phyloP scores from a whole-genome alignment of 2,113 vertebrate species.

The Neomonachus schauinslandi region DNA sequence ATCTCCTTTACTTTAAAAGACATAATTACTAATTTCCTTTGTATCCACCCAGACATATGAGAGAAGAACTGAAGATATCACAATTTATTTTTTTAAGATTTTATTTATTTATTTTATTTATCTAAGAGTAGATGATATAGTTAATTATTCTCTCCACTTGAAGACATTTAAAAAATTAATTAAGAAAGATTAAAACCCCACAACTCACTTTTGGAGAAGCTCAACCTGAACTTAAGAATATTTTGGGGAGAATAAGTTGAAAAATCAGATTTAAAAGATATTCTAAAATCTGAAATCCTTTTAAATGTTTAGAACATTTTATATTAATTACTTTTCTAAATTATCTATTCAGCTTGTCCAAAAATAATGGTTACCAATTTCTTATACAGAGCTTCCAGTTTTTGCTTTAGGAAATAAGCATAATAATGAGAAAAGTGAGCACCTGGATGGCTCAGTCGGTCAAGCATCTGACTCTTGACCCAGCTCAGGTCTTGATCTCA shows the following conservation, averaged over 20 bases:
- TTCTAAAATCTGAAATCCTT: not conserved
- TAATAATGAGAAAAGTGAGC: not conserved
- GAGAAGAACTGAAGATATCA: not conserved
- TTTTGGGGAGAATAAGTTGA: not conserved
- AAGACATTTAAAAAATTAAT: not conserved
- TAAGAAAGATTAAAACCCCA: not conserved
- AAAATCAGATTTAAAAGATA: not conserved
- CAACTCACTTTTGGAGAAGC: not conserved
- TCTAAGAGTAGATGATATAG: not conserved
- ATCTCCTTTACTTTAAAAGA: not conserved
- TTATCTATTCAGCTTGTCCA: not conserved
- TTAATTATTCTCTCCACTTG: not conserved
- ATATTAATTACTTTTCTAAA: conserved; percentile 39
- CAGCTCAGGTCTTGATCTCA: not conserved
- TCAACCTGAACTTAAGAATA: not conserved
- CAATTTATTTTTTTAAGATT: not conserved
- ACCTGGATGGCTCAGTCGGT: not conserved
- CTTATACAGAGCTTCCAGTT: not conserved
- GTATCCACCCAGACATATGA: not conserved
- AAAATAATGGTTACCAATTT: not conserved
- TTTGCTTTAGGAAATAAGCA: not conserved
- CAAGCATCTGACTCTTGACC: not conserved
- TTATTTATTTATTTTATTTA: too few relatives aligned
- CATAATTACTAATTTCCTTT: conserved; percentile 32
- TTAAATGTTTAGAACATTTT: conserved; percentile 9